Conservation (phyloP, 2,113 vertebrate species). For the Potamarius usumacintae region DNA sequence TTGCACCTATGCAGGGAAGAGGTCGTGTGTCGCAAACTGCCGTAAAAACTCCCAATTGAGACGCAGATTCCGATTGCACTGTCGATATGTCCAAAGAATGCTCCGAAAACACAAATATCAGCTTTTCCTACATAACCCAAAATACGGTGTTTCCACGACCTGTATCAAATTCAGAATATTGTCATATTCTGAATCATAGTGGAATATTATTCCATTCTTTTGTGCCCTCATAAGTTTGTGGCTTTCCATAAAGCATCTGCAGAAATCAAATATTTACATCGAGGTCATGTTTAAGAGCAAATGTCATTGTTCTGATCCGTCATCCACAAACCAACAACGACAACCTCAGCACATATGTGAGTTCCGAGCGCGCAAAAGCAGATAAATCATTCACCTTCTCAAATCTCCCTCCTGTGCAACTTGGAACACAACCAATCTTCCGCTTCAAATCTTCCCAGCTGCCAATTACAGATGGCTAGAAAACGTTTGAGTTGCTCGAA, state of each 20-base stretch:
- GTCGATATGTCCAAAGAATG: no score
- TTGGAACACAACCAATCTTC: slow-evolving; percentile 45
- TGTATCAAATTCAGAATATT: no score
- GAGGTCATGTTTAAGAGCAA: not conserved
- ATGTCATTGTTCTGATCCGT: not conserved
- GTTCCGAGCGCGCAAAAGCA: slow-evolving; percentile 27
- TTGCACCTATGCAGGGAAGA: no score
- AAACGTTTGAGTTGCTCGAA: slow-evolving; percentile 51
- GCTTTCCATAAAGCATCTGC: not conserved
- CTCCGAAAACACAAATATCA: no score
- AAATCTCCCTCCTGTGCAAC: slow-evolving; percentile 42
- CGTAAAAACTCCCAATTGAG: no score
- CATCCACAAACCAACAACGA: not conserved
- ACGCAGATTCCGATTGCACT: no score
- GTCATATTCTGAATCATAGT: no score
- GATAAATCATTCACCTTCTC: slow-evolving; percentile 53
- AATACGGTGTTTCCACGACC: no score
- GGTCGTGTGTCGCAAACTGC: no score
- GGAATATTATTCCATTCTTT: no score
- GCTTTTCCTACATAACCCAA: no score
- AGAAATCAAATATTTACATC: not conserved
- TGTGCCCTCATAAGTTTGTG: not conserved
- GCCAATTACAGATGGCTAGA: slow-evolving; percentile 57
- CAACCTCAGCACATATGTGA: not conserved
- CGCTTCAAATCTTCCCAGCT: slow-evolving; percentile 53